Evolutionary conservation across 2,888 invertebrate genomes (phyloP).

Genomic region (Eupeodes latifasciatus): DNA sequence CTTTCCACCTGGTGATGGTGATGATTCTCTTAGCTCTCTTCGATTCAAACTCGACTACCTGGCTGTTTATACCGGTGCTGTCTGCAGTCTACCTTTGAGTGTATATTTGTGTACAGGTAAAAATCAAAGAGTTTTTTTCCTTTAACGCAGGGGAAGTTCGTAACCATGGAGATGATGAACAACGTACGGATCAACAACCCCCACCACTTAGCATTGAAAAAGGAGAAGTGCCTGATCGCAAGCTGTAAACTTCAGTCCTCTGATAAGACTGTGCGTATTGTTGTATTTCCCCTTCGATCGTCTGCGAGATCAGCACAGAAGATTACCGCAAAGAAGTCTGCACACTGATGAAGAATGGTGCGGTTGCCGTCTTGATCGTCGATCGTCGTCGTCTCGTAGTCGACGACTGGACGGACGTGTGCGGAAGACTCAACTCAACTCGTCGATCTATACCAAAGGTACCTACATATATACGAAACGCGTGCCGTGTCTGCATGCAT

Average conservation of each 20-base stretch:
- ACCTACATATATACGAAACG: slow-evolving; percentile 42
- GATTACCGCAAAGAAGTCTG: slow-evolving; percentile 56
- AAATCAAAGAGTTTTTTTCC: slow-evolving; percentile 67
- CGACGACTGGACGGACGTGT: slow-evolving; percentile 26
- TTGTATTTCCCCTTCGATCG: slow-evolving; percentile 61
- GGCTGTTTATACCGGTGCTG: not conserved
- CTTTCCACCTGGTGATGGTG: slow-evolving; percentile 77
- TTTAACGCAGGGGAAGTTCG: slow-evolving; percentile 62
- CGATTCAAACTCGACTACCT: slow-evolving; percentile 16
- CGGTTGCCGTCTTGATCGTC: not conserved
- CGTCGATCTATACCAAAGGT: slow-evolving; percentile 20
- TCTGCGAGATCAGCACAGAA: slow-evolving; percentile 51
- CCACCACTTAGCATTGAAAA: not conserved
- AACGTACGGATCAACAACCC: slow-evolving; percentile 53
- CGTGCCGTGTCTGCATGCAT: slow-evolving; percentile 70
- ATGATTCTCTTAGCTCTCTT: slow-evolving; percentile 69
- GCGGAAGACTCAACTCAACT: slow-evolving; percentile 63
- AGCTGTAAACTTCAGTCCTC: slow-evolving; percentile 35
- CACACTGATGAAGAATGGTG: slow-evolving; percentile 49
- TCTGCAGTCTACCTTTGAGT: not conserved
- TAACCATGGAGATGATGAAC: slow-evolving; percentile 42
- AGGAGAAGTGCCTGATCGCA: slow-evolving; percentile 52
- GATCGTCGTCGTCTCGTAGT: slow-evolving; percentile 3
- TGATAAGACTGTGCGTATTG: slow-evolving; percentile 60
- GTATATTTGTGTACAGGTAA: slow-evolving; percentile 56